Evolutionary conservation across 2,888 invertebrate genomes (phyloP), one percentile per base, ranked within the genome.

Genomic region (Labia minor): DNA sequence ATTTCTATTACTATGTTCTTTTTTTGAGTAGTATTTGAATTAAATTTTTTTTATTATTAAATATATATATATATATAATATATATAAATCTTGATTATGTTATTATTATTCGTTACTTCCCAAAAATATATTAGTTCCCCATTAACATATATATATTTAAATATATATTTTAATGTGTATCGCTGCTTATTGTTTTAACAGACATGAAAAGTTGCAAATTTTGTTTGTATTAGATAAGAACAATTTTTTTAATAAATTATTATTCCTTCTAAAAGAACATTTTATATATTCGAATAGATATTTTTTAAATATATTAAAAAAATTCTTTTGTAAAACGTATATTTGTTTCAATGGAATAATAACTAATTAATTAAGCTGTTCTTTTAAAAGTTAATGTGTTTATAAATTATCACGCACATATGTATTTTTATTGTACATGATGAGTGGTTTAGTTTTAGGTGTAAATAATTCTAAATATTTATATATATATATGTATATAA

Each of bases 171-270:
- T 49, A 49, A 49, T 49, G 49, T 49, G 49, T 49, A 49, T 49
- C 49, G 49, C 49, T 49, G 49, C 49, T 49, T 49, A 49, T 49
- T 49, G 49, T 49, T 49, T 49, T 49, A n/a, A 49, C 49, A 49
- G 49, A 4, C 49, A 49, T 49, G 49, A 14, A 49, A 49, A 49
- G 49, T 49, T 49, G 49, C 49, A 49, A 49, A 8, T 8, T 49
- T 49, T 49, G 49, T 49, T 49, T 49, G 49, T 49, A 49, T 14
- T 49, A 49, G 49, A 49, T 49, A 49, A 49, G 49, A 49, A 14
- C 49, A 49, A 14, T 49, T 49, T 14, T n/a, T 49, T 49, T 49
- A 49, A 49, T 49, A 49, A 14, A 49, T 49, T 8, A 49, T 10
- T 49, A 49, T 49, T 49, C 49, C 49, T n/a, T n/a, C n/a, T n/a